Evolutionary conservation across 2,113 vertebrate genomes (phyloP), one percentile per base, ranked within the genome.

Genomic region (Planiliza haematocheilus): DNA sequence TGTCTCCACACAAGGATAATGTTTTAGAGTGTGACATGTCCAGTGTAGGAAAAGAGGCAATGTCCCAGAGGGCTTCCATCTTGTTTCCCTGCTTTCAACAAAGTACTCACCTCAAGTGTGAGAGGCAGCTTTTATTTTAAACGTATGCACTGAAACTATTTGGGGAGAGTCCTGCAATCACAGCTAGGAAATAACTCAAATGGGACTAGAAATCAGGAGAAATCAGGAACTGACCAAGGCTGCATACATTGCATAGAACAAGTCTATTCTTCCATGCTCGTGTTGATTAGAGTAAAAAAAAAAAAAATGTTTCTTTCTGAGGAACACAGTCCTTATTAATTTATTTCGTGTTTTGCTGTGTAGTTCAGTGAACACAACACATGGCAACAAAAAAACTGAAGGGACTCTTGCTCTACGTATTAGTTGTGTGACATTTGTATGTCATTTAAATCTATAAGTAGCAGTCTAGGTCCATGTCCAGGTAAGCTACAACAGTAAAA

Each of bases 1-100:
- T 59, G 57, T 65, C 48, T n/a, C 46, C 66, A 75, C 51, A 64
- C 0, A 12, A 64, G 52, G 34, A 69, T 66, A 73, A 78, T 74
- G 61, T 77, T 79, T 74, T 41, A 49, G 17, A 36, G 52, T 41
- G 67, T 67, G 74, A 65, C 38, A 16, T 18, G 62, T 57, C 37
- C 24, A 41, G 4, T 51, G 16, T 6, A 43, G 37, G 39, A 71
- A 59, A 58, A 72, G 12, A 43, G 20, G 20, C 13, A 62, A 65
- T 57, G 38, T 62, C 56, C 17, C 17, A 24, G 11, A 13, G 18
- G 9, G 20, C 51, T 62, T 67, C 56, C 6, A 41, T 59, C 21
- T 49, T 69, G 38, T 65, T 84, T 50, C 50, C 30, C 37, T 74
- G 21, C 21, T 42, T 30, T 83, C 24, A 68, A 61, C 46, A 64